A percentile compares a stretch with the other conserved stretches of the same genome.
These are phyloP conservation scores for Oeneis ivallda DNA, from an alignment of 2,888 invertebrate genomes.

Conservation along the genomic window DNA sequence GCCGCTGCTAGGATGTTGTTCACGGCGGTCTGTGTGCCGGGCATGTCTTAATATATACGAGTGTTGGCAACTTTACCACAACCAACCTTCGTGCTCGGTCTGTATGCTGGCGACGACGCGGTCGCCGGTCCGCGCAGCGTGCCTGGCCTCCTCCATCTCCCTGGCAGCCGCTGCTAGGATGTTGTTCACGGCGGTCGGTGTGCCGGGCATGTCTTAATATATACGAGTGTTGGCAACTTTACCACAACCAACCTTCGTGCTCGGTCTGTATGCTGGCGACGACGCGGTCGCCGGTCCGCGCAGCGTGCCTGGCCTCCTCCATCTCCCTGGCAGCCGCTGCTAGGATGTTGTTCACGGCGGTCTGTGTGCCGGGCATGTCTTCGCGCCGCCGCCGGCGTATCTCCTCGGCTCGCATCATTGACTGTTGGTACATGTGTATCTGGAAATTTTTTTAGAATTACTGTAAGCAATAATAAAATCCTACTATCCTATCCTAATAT, in stretches of 20 bases:
- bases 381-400: conserved; percentile 70
- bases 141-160: too few species aligned
- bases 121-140: too few species aligned
- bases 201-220: too few species aligned
- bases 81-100: too few species aligned
- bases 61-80: too few species aligned
- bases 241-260: conserved; percentile 58
- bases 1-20: too few species aligned
- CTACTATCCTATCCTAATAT: too few species aligned
- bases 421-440: conserved; percentile 80
- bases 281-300: conserved; percentile 49
- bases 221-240: conserved; percentile 27
- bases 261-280: conserved; percentile 74
- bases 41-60: too few species aligned
- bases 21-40: too few species aligned
- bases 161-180: too few species aligned
- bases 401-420: conserved; percentile 78
- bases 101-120: too few species aligned
- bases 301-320: conserved; percentile 69
- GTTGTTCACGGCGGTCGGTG: too few species aligned
- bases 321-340: conserved; percentile 77
- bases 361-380: conserved; percentile 70
- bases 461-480: not conserved
- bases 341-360: conserved; percentile 75
- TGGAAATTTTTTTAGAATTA: conserved; percentile 39